Evolutionary conservation across 2,888 invertebrate genomes (phyloP), one percentile per base, ranked within the genome.

Genomic region (Noctua pronuba): DNA sequence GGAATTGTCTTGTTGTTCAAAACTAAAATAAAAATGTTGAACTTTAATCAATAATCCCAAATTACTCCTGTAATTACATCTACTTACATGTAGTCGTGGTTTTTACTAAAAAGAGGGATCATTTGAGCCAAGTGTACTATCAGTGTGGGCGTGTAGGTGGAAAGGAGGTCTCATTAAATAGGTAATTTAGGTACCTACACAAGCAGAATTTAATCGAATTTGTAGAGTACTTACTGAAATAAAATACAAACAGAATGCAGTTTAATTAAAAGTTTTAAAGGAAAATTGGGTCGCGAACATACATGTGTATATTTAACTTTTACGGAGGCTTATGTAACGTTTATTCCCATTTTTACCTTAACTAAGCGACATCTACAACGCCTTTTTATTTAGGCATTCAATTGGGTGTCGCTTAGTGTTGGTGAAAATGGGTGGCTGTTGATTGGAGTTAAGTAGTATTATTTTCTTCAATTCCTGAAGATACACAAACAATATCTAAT

Each of bases 161-260:
- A 35, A 52, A 60, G 10, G 5, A 38, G 46, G 46, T 55, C 62
- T 70, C 7, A 77, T 67, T 41, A 46, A 52, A 62, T 62, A 7
- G 4, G 58, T 46, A 35, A 38, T 55, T 46, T 64, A 49, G 28
- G 55, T 41, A 35, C n/a, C n/a, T n/a, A n/a, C 11, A 35, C 55
- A 77, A n/a, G 16, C 38, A 52, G 28, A 55, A 58, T 41, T 65
- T 16, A 62, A 75, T 75, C 35, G 31, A 67, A 13, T 55, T 62
- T 13, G 10, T 31, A 74, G 31, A 49, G 31, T 31, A 46, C 55
- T 46, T 35, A 21, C 38, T 60, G 41, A 65, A 41, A 65, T 55
- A 31, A 67, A 46, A 35, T 28, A 35, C 41, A 75, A 81, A 81
- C n/a, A 41, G 31, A 81, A 49, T 21, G 13, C 31, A 41, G n/a